Conservation (phyloP, 2,888 invertebrate species). For the Lasioglossum pauxillum region DNA sequence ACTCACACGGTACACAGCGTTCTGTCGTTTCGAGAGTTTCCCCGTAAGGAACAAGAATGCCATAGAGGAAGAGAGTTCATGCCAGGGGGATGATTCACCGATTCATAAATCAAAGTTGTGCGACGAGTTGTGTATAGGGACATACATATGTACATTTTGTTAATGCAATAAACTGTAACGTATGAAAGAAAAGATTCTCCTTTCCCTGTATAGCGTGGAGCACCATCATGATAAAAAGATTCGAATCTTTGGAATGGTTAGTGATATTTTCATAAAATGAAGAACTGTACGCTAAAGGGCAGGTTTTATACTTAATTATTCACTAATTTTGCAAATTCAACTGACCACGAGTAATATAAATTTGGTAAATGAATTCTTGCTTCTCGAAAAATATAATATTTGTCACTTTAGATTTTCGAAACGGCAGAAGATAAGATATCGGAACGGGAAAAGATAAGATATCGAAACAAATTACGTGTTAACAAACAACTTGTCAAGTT, state of each 20-base stretch:
- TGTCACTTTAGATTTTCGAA: neutral
- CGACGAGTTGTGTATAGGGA: conserved; percentile 37
- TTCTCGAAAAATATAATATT: neutral
- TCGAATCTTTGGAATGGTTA: neutral
- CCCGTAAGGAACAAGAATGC: conserved; percentile 21
- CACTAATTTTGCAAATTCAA: neutral
- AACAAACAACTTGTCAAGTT: neutral
- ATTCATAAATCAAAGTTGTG: conserved; percentile 31
- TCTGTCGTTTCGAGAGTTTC: conserved; percentile 26
- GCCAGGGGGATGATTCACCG: conserved; percentile 14
- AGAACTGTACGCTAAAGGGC: neutral
- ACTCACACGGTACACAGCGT: neutral
- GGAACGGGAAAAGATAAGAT: neutral
- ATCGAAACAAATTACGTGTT: neutral
- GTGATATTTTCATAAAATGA: neutral
- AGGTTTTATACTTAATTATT: neutral
- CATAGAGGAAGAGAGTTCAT: conserved; percentile 27
- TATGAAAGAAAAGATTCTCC: neutral
- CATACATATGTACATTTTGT: conserved; percentile 48
- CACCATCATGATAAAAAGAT: neutral
- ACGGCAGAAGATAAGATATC: neutral
- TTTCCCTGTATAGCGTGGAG: neutral
- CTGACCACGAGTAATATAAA: neutral
- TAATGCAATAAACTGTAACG: conserved; percentile 39
- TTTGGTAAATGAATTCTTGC: neutral